Evolutionary conservation across 37 sponge, comb jelly and placozoan species (phyloP), one percentile per base, ranked within the genome.

Genomic region (Beroe ovata): DNA sequence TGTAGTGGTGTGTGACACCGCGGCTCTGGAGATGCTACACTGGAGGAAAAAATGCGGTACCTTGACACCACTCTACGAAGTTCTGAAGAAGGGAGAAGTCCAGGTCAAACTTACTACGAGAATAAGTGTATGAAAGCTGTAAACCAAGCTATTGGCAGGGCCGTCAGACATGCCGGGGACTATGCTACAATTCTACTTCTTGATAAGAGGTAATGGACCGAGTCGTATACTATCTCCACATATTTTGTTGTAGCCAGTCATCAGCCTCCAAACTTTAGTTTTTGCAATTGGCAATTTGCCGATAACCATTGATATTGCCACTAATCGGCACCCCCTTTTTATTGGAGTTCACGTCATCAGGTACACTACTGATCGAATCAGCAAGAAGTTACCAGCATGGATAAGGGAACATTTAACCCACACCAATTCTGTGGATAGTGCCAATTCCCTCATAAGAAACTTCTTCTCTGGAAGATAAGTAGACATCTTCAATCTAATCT

Each of bases 91-190:
- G 93, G 93, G 4, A 39, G 88, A 35, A 89, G 72, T 20, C 92
- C 95, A 18, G 97, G 99, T 1, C 96, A 96, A 60, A 90, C 93
- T 22, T 93, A 99, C 91, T 99, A 96, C 64, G 96, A 96, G 72
- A 96, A 94, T 63, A 92, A 94, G 37, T 99, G 99, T 84, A 95
- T 99, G 95, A 99, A 99, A 88, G 95, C 99, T 20, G 91, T 91
- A 2, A 91, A 91, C 72, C 91, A 91, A 71, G 77, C 77, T 16
- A 89, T 91, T 8, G 91, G 91, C n/a, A 90, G 61, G 0, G 93
- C 96, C 23, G 96, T 99, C 34, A 81, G 99, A 28, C 99, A 99
- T 61, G 59, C 92, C 18, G 38, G 64, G 14, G 99, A 99, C 91
- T 99, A 96, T 69, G 95, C 99, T 25, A 47, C 90, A 60, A 94